A percentile compares a stretch with the other conserved stretches of the same genome.
phyloP scores from a whole-genome alignment of 1,140 invertebrate genomes.

The Bombus soroeensis region DNA sequence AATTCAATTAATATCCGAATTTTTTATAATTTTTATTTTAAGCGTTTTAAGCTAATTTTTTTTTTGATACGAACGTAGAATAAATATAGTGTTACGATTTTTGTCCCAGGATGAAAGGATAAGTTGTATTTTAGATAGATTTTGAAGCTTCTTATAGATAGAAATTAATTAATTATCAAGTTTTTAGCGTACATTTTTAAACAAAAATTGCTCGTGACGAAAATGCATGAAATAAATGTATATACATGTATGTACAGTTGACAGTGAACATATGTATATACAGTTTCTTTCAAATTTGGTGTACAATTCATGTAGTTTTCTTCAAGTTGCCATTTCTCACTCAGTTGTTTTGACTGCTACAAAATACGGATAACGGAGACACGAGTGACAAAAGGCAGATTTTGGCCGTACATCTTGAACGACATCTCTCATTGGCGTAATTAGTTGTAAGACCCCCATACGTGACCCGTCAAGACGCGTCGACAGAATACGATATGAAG shows the following conservation, averaged over 20 bases:
- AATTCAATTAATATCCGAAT: not conserved
- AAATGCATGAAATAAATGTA: no score
- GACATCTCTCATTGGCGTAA: slow-evolving; percentile 32
- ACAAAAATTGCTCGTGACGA: no score
- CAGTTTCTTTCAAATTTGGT: not conserved
- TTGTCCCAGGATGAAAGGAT: no score
- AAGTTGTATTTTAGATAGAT: not conserved
- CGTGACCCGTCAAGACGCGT: slow-evolving; percentile 41
- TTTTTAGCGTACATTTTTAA: no score
- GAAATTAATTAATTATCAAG: no score
- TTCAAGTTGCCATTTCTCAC: not conserved
- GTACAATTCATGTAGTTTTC: not conserved
- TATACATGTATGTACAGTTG: no score
- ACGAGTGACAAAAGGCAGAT: not conserved
- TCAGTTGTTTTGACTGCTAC: not conserved
- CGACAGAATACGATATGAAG: slow-evolving; percentile 54
- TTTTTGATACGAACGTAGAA: not conserved
- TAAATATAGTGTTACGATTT: not conserved
- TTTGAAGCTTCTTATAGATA: not conserved
- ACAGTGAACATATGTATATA: not conserved
- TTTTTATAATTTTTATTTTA: not conserved
- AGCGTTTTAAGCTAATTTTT: not conserved
- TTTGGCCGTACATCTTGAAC: slow-evolving; percentile 26
- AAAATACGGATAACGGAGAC: no score
- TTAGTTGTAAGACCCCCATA: slow-evolving; percentile 45